Base-by-base conservation (phyloP, 2,888 invertebrate genomes). In the Drosophila suboccidentalis region DNA sequence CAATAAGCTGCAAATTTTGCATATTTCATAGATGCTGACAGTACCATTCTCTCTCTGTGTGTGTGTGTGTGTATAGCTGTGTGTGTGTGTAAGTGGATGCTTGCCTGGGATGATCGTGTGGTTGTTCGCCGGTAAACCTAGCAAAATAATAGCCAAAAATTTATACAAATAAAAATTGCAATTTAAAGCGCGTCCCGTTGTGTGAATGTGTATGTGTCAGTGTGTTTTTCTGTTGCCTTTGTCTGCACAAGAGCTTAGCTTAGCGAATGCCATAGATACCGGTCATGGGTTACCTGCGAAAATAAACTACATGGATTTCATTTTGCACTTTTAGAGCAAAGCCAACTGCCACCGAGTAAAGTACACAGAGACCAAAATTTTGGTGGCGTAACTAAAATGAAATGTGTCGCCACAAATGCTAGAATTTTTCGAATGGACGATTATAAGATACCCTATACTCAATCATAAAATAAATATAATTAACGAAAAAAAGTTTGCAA, bases 1-100 rank as follows among this genome's bases (percentile, higher is more conserved):
- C 74, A 88, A 86, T 88, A 88, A 84, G 89, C 89, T 85, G 87
- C 71, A 83, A 86, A 86, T 89, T 85, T 83, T 83, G 76, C 84
- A 89, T 85, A 85, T 89, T 85, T 85, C 89, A 85, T 83, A 85
- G 71, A 66, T 72, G 87, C 70, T 82, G 89, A 80, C 80, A 82
- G 71, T 54, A 53, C 60, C 49, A 50, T 4, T 22, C 39, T 44
- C 8, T 22, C 39, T 44, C 8, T 39, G 19, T 51, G 10, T n/a
- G 19, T 19, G 19, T 36, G 36, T 44, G 36, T 36, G 15, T 43
- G 29, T 44, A 22, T 19, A 19, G 19, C 19, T 1, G 34, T 44
- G 17, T 39, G 19, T 46, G 11, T 36, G 32, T 69, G 38, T 49
- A 36, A 39, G 34, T 41, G 44, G 34, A 47, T 39, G 32, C 36